Evolutionary conservation across 2,797 vertebrate genomes (phyloP).

Genomic region (Allobates femoralis): DNA sequence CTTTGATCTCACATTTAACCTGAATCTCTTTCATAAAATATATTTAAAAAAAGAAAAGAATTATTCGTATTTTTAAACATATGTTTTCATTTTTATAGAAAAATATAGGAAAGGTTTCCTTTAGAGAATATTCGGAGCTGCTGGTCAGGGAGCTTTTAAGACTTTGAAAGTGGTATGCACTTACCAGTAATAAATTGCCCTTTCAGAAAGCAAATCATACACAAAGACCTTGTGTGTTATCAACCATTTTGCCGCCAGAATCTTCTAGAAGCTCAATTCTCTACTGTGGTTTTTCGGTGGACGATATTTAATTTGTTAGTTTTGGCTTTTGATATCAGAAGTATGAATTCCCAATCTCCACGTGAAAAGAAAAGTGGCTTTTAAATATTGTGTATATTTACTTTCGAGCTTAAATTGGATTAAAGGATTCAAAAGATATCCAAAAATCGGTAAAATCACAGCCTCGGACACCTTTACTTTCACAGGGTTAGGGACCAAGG

Average conservation of each 20-base stretch:
- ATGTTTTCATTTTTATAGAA: slow-evolving; percentile 64
- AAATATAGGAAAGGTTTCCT: slow-evolving; percentile 54
- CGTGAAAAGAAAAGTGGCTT: slow-evolving; percentile 7
- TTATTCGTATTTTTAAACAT: slow-evolving; percentile 58
- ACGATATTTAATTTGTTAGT: slow-evolving; percentile 50
- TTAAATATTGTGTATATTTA: slow-evolving; percentile 29
- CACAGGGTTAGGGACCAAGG: not conserved
- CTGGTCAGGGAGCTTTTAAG: slow-evolving; percentile 53
- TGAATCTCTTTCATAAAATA: slow-evolving; percentile 65
- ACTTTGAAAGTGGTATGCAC: slow-evolving; percentile 32
- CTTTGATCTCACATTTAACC: slow-evolving; percentile 60
- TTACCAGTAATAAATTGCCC: slow-evolving; percentile 53
- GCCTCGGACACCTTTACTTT: not conserved
- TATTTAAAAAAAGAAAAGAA: slow-evolving; percentile 54
- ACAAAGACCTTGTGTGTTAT: slow-evolving; percentile 39
- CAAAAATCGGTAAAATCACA: not conserved
- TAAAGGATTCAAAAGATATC: not conserved
- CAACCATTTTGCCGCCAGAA: not conserved
- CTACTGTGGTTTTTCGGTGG: slow-evolving; percentile 22
- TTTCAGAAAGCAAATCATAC: slow-evolving; percentile 21
- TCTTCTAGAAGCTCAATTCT: slow-evolving; percentile 17
- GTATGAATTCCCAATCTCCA: not conserved
- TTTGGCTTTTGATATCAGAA: slow-evolving; percentile 45
- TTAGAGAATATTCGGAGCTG: slow-evolving; percentile 47
- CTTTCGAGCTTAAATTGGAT: slow-evolving; percentile 33